Evolutionary conservation across 2,113 vertebrate genomes (phyloP), one percentile per base, ranked within the genome.

Genomic region (Ammodytes dubius): DNA sequence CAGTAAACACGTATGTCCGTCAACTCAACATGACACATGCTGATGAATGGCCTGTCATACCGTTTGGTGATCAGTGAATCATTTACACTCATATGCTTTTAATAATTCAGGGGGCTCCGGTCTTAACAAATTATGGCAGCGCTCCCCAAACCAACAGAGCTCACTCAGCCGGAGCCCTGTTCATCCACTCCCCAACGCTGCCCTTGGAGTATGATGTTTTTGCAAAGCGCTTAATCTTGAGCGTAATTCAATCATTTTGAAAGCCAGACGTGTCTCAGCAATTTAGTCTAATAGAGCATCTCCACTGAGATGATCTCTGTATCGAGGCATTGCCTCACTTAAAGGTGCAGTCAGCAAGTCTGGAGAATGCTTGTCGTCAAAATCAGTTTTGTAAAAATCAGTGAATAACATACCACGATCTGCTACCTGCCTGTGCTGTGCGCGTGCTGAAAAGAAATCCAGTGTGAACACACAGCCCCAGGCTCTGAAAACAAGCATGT

Each of bases 41-140:
- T 98, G 97, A 97, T 97, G 96, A 97, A 97, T 97, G 96, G 95
- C 93, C 96, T 96, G 97, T 96, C 97, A 95, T 93, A 92, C 94
- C 89, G 94, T 95, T 96, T 97, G 96, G 96, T 96, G 96, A 97
- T 96, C 95, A 92, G 94, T 97, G 95, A 96, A 97, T 97, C 97
- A 97, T 97, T 97, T 96, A 97, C 97, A 95, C 92, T 95, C 95
- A 95, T 95, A 96, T 79, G 92, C 75, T 77, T 95, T 97, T 96
- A 97, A 97, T 98, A 96, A 97, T 97, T 97, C 96, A 97, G 91
- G 91, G 90, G 89, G 90, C 27, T 27, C 93, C 95, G 92, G 86
- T 91, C 84, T 89, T 88, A 90, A 89, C 91, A 96, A 96, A 97
- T 96, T 95, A 97, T 91, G 87, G 90, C 90, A 86, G 84, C 4